A percentile compares a stretch with the other conserved stretches of the same genome.
Evolutionary conservation across 1,140 invertebrate genomes (phyloP).

Genomic region (Mamestra configurata): DNA sequence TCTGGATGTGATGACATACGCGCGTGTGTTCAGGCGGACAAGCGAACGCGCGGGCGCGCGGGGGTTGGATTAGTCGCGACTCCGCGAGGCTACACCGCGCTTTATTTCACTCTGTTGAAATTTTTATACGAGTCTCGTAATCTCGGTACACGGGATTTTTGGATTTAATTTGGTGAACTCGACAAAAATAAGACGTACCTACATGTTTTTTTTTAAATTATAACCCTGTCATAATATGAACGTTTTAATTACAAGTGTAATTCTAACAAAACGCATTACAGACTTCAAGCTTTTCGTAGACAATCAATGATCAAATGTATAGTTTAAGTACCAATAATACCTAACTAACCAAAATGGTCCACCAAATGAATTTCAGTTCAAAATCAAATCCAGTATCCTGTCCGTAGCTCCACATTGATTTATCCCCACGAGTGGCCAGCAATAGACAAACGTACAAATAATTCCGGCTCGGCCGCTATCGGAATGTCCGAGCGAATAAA

Average conservation of each 20-base stretch:
- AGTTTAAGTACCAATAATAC: background rate
- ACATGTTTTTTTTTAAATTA: too few species aligned
- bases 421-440: conserved; percentile 29
- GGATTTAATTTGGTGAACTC: conserved; percentile 40
- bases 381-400: background rate
- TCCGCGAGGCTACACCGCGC: conserved; percentile 26
- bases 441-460: conserved; percentile 38
- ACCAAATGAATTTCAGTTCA: background rate
- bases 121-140: conserved; percentile 41
- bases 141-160: conserved; percentile 27
- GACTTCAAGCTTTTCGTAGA: too few species aligned
- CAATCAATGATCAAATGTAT: too few species aligned
- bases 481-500: conserved; percentile 44
- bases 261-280: too few species aligned
- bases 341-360: background rate
- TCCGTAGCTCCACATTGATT: conserved; percentile 12
- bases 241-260: too few species aligned
- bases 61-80: too few species aligned
- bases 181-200: too few species aligned
- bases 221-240: too few species aligned
- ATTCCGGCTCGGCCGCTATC: conserved; percentile 7
- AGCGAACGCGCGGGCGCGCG: too few species aligned
- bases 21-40: conserved; percentile 43
- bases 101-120: conserved; percentile 52
- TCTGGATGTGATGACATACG: conserved; percentile 52